Conservation (phyloP, 2,113 vertebrate species). For the Forbesichthys papilliferus region DNA sequence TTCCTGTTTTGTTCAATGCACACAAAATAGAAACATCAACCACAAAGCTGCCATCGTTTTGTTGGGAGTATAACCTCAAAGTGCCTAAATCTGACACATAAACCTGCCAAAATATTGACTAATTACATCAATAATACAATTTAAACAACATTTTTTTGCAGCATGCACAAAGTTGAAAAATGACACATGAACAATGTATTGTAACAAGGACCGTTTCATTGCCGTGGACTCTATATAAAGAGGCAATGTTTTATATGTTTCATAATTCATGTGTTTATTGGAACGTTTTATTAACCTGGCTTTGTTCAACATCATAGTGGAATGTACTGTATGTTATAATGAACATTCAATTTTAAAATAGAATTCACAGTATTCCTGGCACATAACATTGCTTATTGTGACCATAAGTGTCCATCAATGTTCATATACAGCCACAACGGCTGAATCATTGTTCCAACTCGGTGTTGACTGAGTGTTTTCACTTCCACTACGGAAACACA, state of each 20-base stretch:
- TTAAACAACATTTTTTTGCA: neutral
- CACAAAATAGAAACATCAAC: neutral
- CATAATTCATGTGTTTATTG: neutral
- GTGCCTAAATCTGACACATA: constrained; percentile 26
- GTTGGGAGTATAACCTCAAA: neutral
- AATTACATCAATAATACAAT: neutral
- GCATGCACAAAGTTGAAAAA: neutral
- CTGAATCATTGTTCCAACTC: constrained; percentile 2
- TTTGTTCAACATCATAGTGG: neutral
- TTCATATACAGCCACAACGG: neutral
- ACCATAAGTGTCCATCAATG: neutral
- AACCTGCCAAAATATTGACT: constrained; percentile 6
- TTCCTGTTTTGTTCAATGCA: neutral
- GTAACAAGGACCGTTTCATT: neutral
- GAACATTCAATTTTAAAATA: neutral
- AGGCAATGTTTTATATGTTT: constrained; percentile 8
- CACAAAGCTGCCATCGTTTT: constrained; percentile 19
- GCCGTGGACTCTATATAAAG: neutral
- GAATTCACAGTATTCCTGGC: constrained; percentile 32
- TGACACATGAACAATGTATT: no score
- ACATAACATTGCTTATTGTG: neutral
- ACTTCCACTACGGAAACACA: neutral
- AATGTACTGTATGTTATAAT: neutral
- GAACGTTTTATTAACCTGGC: neutral
- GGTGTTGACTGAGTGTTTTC: neutral